Evolutionary conservation across 2,113 vertebrate species (phyloP).

Genomic region (Ptyas mucosa): DNA sequence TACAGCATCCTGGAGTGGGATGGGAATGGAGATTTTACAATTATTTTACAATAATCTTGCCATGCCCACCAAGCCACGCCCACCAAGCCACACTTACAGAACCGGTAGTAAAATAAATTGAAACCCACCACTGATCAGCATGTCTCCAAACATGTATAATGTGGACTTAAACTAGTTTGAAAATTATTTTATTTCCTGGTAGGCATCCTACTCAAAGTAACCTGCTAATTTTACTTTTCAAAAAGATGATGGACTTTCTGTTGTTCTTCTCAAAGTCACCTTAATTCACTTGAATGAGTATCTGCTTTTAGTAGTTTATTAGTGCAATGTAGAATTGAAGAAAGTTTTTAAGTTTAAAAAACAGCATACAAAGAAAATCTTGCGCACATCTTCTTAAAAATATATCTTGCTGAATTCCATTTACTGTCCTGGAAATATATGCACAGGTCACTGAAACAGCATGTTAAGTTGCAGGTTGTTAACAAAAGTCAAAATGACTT

Average conservation of each 20-base stretch:
- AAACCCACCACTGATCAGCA: no score
- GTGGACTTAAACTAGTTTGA: not conserved
- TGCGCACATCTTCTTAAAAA: not conserved
- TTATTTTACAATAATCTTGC: no score
- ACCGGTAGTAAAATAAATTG: no score
- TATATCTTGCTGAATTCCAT: not conserved
- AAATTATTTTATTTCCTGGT: not conserved
- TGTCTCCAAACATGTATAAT: not conserved
- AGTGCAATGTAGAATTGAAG: not conserved
- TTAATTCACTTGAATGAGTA: not conserved
- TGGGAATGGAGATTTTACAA: no score
- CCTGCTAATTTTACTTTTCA: not conserved
- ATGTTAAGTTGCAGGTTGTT: not conserved
- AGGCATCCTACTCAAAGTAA: not conserved
- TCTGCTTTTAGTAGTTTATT: not conserved
- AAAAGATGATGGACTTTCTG: not conserved
- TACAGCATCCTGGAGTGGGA: no score
- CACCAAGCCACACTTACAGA: no score
- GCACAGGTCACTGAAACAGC: not conserved
- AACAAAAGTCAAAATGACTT: not conserved
- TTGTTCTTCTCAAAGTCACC: not conserved
- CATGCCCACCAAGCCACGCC: no score
- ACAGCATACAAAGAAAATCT: not conserved
- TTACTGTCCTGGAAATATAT: not conserved
- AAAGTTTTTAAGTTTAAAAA: not conserved